A percentile compares a stretch with the other conserved stretches of the same genome.
phyloP scores from a whole-genome alignment of 2,888 invertebrate species.

The Odontocolon sp. region DNA sequence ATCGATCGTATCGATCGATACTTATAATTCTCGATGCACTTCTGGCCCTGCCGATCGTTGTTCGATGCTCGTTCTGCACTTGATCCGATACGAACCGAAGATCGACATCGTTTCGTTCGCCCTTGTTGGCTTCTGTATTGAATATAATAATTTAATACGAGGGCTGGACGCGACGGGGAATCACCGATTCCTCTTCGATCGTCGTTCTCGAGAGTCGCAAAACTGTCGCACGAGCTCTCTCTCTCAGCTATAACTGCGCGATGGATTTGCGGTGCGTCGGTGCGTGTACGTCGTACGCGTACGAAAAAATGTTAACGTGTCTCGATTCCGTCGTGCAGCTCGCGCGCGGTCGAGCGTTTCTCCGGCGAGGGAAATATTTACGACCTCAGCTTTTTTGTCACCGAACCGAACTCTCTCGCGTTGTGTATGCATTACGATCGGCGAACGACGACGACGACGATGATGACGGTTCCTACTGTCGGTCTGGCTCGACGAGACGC shows the following conservation, averaged over 20 bases:
- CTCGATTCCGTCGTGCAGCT: constrained; percentile 22
- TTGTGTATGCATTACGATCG: constrained; percentile 39
- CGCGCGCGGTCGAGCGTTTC: background rate
- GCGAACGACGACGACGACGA: constrained; percentile 1
- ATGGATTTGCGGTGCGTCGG: constrained; percentile 38
- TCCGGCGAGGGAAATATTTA: constrained; percentile 46
- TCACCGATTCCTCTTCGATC: background rate
- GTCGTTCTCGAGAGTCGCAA: background rate
- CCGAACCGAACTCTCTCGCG: constrained; percentile 3
- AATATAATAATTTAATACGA: constrained; percentile 43
- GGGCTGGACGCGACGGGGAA: constrained; percentile 17
- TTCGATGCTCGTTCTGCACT: constrained; percentile 7
- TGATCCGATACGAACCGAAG: constrained; percentile 11
- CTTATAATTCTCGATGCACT: constrained; percentile 36
- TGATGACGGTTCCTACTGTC: constrained; percentile 2
- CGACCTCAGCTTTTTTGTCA: constrained; percentile 54
- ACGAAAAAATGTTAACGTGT: constrained; percentile 53
- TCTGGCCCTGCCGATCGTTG: constrained; percentile 5
- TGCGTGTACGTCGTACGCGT: constrained; percentile 39
- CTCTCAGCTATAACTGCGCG: constrained; percentile 18
- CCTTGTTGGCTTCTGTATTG: constrained; percentile 33
- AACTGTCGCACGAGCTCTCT: constrained; percentile 12
- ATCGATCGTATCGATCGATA: constrained; percentile 43
- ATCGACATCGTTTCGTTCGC: constrained; percentile 21
- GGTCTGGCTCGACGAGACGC: background rate